Percentiles rank a stretch among this genome's conserved stretches.
Evolutionary conservation across 2,888 invertebrate genomes (phyloP).

Genomic region (Actias luna): DNA sequence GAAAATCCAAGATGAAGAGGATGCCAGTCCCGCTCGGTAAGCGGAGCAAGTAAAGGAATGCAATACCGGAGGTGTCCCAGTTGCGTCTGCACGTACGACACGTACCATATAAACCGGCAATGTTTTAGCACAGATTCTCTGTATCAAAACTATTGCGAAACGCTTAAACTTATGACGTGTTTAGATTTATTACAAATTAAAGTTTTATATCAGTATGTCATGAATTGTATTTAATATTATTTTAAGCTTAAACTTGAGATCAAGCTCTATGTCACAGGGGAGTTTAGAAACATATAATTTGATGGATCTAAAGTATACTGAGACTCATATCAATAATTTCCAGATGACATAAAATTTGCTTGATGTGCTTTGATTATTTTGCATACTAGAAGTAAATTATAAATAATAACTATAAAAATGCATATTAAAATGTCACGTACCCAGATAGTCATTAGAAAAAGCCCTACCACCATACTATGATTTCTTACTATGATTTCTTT

Average conservation of each 20-base stretch:
- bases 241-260: neutral
- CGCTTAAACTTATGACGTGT: slow-evolving; percentile 4
- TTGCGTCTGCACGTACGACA: slow-evolving; percentile 28
- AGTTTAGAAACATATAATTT: no score
- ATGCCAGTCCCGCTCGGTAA: neutral
- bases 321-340: no score
- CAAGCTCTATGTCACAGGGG: neutral
- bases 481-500: no score
- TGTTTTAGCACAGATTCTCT: slow-evolving; percentile 3
- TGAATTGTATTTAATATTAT: no score
- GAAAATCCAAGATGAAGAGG: neutral
- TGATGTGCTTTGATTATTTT: no score
- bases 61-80: slow-evolving; percentile 40
- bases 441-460: no score
- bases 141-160: slow-evolving; percentile 6
- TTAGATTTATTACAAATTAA: slow-evolving; percentile 1
- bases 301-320: no score
- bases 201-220: neutral
- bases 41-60: slow-evolving; percentile 30
- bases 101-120: slow-evolving; percentile 2
- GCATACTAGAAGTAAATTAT: no score
- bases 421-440: no score
- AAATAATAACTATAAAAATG: no score
- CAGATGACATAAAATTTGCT: no score
- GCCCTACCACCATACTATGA: no score